Evolutionary conservation across 2,113 vertebrate genomes (phyloP), one percentile per base, ranked within the genome.

Genomic region (Aptenodytes patagonicus): DNA sequence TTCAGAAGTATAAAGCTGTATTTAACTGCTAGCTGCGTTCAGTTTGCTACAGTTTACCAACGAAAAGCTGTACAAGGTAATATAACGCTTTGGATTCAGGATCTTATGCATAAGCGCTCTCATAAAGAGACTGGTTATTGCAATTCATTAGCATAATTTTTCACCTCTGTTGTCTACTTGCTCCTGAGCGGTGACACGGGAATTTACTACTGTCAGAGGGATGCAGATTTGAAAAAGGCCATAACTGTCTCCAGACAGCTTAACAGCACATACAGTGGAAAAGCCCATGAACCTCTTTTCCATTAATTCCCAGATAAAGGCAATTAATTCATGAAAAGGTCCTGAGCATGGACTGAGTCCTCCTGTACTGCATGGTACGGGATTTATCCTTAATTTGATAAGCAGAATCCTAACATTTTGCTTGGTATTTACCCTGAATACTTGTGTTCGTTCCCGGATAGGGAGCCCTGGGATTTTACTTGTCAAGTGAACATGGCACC

Each of bases 101-200:
- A 89, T 84, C 93, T 95, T 66, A 86, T 1, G 44, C 62, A 49
- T 75, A 97, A 97, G 88, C 11, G 4, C 83, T 93, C 85, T 90
- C 89, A 95, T 93, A 92, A 95, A 93, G 86, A 71, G 94, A 94
- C n/a, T 90, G 95, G 91, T 91, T 96, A 97, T 90, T 96, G 94
- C 91, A 97, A 88, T 96, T 97, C 96, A 97, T 97, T 96, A 96
- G 93, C 97, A 98, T 97, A 96, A 96, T 94, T 98, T 90, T 96
- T 96, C 97, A 98, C 97, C 88, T 93, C 87, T 91, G 93, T 95
- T 91, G 87, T 66, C 91, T 97, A 77, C 95, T 97, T 92, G 95
- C 62, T 94, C 73, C 92, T 42, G 85, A 94, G 79, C 6, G 21
- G 52, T 84, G 96, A 94, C 88, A 95, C 0, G 1, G 90, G 88